These are phyloP conservation scores for Tipula helvola DNA, from an alignment of 2,888 invertebrate species.

Conservation along the genomic window DNA sequence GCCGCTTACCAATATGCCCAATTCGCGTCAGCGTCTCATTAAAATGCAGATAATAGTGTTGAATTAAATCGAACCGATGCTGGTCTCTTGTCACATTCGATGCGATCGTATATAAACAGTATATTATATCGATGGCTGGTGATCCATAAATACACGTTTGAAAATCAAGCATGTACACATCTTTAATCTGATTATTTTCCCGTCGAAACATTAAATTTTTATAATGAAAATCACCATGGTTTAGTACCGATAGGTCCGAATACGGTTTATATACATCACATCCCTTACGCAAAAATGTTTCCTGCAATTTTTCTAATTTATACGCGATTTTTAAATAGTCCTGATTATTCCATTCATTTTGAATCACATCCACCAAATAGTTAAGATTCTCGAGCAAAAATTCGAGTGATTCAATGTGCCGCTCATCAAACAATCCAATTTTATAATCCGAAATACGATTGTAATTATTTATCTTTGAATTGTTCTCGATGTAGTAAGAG, in stretches of 20 bases:
- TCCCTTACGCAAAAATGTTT: constrained; percentile 12
- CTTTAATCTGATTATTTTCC: not conserved
- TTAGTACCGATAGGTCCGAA: constrained; percentile 27
- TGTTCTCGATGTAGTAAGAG: constrained; percentile 36
- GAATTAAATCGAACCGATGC: constrained; percentile 12
- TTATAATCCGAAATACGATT: not conserved
- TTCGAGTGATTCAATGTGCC: constrained; percentile 10
- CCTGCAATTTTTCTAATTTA: constrained; percentile 10
- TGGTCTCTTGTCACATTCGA: constrained; percentile 10
- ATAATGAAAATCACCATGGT: constrained; percentile 34
- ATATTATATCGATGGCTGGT: constrained; percentile 14
- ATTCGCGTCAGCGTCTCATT: not conserved
- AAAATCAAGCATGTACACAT: constrained; percentile 11
- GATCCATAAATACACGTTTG: constrained; percentile 14
- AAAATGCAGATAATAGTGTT: constrained; percentile 11
- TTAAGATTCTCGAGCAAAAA: constrained; percentile 13
- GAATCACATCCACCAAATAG: constrained; percentile 13
- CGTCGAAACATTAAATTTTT: constrained; percentile 34
- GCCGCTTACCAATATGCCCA: constrained; percentile 11
- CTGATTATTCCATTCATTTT: not conserved
- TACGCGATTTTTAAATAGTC: constrained; percentile 6
- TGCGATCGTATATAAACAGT: constrained; percentile 13
- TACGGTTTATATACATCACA: constrained; percentile 11
- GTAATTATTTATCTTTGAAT: constrained; percentile 24
- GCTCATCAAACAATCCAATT: constrained; percentile 13